Conservation (phyloP, 2,888 invertebrate genomes). For the Diarsia brunnea region DNA sequence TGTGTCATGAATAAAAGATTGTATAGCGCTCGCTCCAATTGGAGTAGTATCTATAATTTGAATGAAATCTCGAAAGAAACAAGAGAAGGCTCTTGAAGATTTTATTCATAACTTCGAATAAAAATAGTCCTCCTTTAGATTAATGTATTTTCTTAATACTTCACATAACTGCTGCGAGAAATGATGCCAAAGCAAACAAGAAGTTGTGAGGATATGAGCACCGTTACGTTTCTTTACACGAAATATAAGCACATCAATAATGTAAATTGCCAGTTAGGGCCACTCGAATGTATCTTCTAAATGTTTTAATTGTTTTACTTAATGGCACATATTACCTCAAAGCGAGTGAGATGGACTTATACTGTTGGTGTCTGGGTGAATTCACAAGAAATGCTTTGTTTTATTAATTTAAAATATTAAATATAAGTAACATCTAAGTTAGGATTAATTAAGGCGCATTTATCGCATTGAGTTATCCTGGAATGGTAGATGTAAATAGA, state of each 20-base stretch:
- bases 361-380: too few relatives aligned
- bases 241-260: not conserved
- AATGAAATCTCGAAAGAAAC: slow-evolving; percentile 55
- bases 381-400: too few relatives aligned
- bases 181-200: not conserved
- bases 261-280: not conserved
- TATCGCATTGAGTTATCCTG: too few relatives aligned
- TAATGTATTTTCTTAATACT: slow-evolving; percentile 18
- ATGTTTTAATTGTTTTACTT: too few relatives aligned
- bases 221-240: not conserved
- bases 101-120: slow-evolving; percentile 30
- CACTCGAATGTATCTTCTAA: too few relatives aligned
- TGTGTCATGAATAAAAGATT: slow-evolving; percentile 73
- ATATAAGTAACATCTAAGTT: too few relatives aligned
- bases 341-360: too few relatives aligned
- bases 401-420: too few relatives aligned
- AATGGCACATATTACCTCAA: too few relatives aligned
- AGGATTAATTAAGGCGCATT: too few relatives aligned
- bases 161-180: not conserved
- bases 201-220: not conserved
- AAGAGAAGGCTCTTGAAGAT: slow-evolving; percentile 8
- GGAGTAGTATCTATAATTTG: slow-evolving; percentile 68
- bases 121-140: slow-evolving; percentile 14
- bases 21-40: slow-evolving; percentile 61
- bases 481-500: too few relatives aligned